Percentiles rank a stretch among this genome's conserved stretches.
These are phyloP conservation scores for Poecilia wingei DNA, from an alignment of 2,797 vertebrate species.

Conservation along the genomic window DNA sequence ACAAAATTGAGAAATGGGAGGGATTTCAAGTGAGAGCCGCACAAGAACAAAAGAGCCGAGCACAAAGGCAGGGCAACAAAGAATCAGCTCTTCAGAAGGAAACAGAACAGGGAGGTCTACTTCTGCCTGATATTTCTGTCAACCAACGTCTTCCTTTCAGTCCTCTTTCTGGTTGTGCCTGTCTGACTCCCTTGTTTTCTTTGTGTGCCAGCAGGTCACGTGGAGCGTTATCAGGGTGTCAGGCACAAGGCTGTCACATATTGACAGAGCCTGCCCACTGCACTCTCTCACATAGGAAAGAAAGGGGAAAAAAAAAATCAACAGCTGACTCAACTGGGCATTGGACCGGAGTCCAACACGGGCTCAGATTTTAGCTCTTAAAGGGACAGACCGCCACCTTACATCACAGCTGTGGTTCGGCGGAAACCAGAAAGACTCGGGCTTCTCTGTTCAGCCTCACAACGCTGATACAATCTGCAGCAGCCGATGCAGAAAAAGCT, in stretches of 20 bases:
- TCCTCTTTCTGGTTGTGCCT: slow-evolving; percentile 53
- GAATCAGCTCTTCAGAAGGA: slow-evolving; percentile 38
- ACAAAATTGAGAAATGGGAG: slow-evolving; percentile 33
- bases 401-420: slow-evolving; percentile 65
- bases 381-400: slow-evolving; percentile 49
- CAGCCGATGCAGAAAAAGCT: slow-evolving; percentile 54
- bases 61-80: slow-evolving; percentile 31
- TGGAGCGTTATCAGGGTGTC: slow-evolving; percentile 76
- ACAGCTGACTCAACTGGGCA: slow-evolving; percentile 40
- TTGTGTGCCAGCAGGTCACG: slow-evolving; percentile 62
- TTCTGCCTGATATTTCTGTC: slow-evolving; percentile 34
- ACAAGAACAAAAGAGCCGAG: slow-evolving; percentile 32
- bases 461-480: slow-evolving; percentile 57
- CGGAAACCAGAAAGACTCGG: slow-evolving; percentile 49
- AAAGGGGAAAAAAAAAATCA: background rate
- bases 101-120: slow-evolving; percentile 30
- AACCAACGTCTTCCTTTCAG: slow-evolving; percentile 41
- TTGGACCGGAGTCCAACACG: slow-evolving; percentile 44
- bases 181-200: slow-evolving; percentile 66
- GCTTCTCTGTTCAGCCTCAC: slow-evolving; percentile 48
- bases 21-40: slow-evolving; percentile 43
- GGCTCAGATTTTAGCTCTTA: slow-evolving; percentile 50
- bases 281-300: slow-evolving; percentile 8
- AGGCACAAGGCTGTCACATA: slow-evolving; percentile 76
- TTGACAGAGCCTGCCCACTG: slow-evolving; percentile 66